Evolutionary conservation across 92 coral and sea anemone species (phyloP), one percentile per base, ranked within the genome.

Genomic region (Epizoanthus stellaris): DNA sequence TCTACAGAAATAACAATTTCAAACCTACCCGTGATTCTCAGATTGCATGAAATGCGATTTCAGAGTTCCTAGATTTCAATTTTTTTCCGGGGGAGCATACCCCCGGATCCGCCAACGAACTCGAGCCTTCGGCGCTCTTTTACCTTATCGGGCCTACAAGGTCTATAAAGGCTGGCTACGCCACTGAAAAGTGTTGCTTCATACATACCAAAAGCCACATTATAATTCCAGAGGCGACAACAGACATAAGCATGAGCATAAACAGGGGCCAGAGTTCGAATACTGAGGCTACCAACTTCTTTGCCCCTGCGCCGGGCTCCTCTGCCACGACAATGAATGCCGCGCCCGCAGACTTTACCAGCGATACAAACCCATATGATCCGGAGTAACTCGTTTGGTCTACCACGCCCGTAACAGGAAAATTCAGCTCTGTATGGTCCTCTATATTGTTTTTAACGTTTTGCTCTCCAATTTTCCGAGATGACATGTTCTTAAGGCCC

Each of bases 191-290:
- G 36, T 30, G 36, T 30, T 30, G 36, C 36, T 30, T 11, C 15
- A 52, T 52, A 88, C 98, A 77, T 70, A 95, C 98, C 94, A 95
- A 39, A 0, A 90, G 25, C 98, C 98, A 95, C 94, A 95, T 88
- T 12, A 93, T 59, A 16, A 94, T 82, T 16, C 98, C 98, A 75
- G 98, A 75, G 63, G 89, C 85, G 80, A 93, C 87, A 1, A 95
- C 97, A 4, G 95, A 94, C 65, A 94, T 87, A 49, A 95, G 91
- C 45, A 88, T 88, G 10, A 87, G 82, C 80, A 95, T 76, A 20
- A 90, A 85, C 84, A 95, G 59, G 0, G 98, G 98, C 98, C 98
- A 95, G 20, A 92, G 68, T 59, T 87, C 90, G 5, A 95, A 83
- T 62, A 95, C 94, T 12, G 95, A 88, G 34, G 67, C 56, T 8